Conservation (phyloP, 2,797 vertebrate genomes). For the Lacerta agilis region DNA sequence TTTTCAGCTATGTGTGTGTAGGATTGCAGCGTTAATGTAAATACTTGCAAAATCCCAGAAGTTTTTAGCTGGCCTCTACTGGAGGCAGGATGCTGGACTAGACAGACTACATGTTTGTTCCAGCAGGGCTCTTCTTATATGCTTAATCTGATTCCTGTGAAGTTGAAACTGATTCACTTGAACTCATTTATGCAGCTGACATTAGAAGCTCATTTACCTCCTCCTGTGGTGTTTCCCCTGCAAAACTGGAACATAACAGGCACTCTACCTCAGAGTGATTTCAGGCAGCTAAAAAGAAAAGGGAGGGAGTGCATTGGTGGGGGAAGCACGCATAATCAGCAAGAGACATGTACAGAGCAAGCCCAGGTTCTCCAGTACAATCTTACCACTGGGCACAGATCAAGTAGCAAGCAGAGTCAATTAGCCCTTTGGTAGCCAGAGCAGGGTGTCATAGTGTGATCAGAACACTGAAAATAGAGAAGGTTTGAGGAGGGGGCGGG, state of each 20-base stretch:
- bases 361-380: neutral
- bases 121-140: neutral
- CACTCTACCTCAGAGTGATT: conserved; percentile 29
- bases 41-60: neutral
- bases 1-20: neutral
- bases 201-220: conserved; percentile 25
- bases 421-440: conserved; percentile 14
- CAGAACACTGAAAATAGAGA: conserved; percentile 50
- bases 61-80: neutral
- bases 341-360: neutral
- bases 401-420: conserved; percentile 15
- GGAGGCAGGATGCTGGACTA: neutral
- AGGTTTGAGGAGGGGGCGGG: neutral
- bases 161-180: conserved; percentile 13
- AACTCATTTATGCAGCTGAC: conserved; percentile 37
- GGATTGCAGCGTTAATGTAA: neutral
- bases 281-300: conserved; percentile 30
- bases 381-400: neutral
- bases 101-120: neutral
- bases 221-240: conserved; percentile 1
- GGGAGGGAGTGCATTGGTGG: neutral
- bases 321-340: conserved; percentile 10
- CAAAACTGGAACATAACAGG: conserved; percentile 30
- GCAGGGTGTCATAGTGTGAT: neutral
- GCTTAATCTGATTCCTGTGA: conserved; percentile 16